Base-by-base conservation (phyloP, 2,888 invertebrate species). In the Agonopterix heracliana region DNA sequence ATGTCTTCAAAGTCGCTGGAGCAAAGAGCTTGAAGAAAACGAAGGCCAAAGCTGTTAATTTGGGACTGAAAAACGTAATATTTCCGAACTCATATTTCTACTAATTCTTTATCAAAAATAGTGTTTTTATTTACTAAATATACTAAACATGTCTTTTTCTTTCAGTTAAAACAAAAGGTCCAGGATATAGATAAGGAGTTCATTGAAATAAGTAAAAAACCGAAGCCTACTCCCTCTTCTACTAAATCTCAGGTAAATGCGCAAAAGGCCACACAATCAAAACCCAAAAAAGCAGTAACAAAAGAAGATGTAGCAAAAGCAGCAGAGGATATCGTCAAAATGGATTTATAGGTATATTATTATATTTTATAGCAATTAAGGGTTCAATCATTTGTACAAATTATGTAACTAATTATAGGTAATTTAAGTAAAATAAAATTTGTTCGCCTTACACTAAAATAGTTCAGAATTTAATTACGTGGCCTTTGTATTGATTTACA, bases 11-110 rank as follows among this genome's bases (percentile, higher is more conserved):
- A 71, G 83, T 88, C 26, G 87, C 81, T 17, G 86, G 87, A 50
- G 87, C 87, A 11, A 88, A 88, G 63, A 88, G 87, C 56, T 70
- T 88, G 13, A 88, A 86, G 68, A 87, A 86, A 74, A 69, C 80
- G 0, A 88, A 87, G 64, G 74, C 86, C 1, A 87, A 87, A 66
- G 72, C 78, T 13, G 86, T 88, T 0, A 85, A 82, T 53, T 67
- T 87, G 45, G 87, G 86, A 7, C 64, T 88, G 35, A 88, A 86
- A 72, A 81, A 86, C 71, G 87, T 86, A 72, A 76, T 79, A 38
- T 38, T n/a, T 11, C 4, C n/a, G 9, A 1, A 38, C 38, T 4
- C 11, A 12, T 41, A 41, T 12, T n/a, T 41, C 41, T 41, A n/a
- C 3, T 26, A 26, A 5, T 26, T 7, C 7, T 26, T 41, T 41